A percentile compares a stretch with the other conserved stretches of the same genome.
Conservation (phyloP, 1,140 invertebrate genomes). For the Drosophila mayri region DNA sequence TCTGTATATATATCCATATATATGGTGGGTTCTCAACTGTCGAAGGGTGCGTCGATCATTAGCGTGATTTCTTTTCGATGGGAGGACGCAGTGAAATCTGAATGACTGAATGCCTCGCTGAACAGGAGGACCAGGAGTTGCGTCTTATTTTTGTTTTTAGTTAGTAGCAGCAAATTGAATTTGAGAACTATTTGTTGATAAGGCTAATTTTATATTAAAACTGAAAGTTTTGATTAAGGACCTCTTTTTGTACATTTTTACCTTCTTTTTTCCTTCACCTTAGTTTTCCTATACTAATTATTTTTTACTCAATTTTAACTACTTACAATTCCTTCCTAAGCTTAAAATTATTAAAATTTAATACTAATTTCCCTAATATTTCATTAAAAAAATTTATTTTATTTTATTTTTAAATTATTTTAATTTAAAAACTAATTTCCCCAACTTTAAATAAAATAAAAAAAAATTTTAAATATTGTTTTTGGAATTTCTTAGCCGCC, state of each 20-base stretch:
- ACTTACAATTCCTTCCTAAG: too few species aligned
- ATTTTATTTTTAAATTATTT: too few species aligned
- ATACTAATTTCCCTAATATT: too few species aligned
- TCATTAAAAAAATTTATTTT: too few species aligned
- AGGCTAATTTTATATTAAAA: neutral
- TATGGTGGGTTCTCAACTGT: slow-evolving; percentile 2
- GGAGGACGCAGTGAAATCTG: neutral
- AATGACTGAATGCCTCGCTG: slow-evolving; percentile 8
- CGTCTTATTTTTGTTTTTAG: neutral
- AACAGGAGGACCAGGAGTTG: neutral
- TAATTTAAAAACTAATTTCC: too few species aligned
- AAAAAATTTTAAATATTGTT: too few species aligned
- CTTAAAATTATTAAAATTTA: too few species aligned
- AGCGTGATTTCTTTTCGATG: slow-evolving; percentile 61
- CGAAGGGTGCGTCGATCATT: slow-evolving; percentile 64
- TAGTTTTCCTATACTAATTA: neutral
- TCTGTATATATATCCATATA: slow-evolving; percentile 1
- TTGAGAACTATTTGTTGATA: neutral
- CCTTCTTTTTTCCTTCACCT: neutral
- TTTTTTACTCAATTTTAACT: neutral
- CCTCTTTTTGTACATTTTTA: neutral
- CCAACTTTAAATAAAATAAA: too few species aligned
- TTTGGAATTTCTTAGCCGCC: too few species aligned
- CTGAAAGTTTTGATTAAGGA: neutral
- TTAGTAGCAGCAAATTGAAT: neutral